Conservation (phyloP, 2,113 vertebrate species). For the Larimichthys crocea region DNA sequence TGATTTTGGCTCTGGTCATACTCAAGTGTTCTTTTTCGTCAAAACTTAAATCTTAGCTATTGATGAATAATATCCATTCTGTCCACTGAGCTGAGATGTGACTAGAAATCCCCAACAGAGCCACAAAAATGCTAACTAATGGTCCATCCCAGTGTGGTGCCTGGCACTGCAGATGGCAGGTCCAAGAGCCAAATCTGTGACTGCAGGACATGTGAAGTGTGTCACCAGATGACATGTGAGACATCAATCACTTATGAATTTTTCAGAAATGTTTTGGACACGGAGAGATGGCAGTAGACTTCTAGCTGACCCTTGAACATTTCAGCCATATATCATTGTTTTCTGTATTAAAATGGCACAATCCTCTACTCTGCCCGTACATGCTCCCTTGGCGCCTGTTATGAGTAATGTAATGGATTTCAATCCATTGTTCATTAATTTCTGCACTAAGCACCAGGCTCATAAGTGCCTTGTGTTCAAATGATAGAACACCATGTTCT, state of each 20-base stretch:
- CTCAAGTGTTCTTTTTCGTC: background rate
- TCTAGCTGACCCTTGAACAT: background rate
- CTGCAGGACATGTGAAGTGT: slow-evolving; percentile 42
- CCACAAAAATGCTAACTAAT: slow-evolving; percentile 15
- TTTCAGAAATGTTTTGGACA: slow-evolving; percentile 20
- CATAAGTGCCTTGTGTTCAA: slow-evolving; percentile 26
- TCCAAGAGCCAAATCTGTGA: slow-evolving; percentile 47
- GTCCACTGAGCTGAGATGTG: background rate
- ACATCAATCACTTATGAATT: slow-evolving; percentile 34
- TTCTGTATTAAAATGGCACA: slow-evolving; percentile 1
- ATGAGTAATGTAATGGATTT: slow-evolving; percentile 40
- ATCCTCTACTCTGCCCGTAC: background rate
- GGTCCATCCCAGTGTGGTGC: slow-evolving; percentile 13
- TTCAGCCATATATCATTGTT: slow-evolving; percentile 10
- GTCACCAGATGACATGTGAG: slow-evolving; percentile 21
- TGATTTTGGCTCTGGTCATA: background rate
- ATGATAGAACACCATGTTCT: slow-evolving; percentile 33
- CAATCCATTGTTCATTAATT: slow-evolving; percentile 48
- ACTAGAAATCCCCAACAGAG: background rate
- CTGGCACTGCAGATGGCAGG: slow-evolving; percentile 24
- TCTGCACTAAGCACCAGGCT: background rate
- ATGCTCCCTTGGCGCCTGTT: slow-evolving; percentile 9
- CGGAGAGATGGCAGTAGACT: background rate
- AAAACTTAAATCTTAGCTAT: background rate
- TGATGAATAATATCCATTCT: slow-evolving; percentile 2